Conservation (phyloP, 2,113 vertebrate genomes). For the Myrmophylax atrothorax region DNA sequence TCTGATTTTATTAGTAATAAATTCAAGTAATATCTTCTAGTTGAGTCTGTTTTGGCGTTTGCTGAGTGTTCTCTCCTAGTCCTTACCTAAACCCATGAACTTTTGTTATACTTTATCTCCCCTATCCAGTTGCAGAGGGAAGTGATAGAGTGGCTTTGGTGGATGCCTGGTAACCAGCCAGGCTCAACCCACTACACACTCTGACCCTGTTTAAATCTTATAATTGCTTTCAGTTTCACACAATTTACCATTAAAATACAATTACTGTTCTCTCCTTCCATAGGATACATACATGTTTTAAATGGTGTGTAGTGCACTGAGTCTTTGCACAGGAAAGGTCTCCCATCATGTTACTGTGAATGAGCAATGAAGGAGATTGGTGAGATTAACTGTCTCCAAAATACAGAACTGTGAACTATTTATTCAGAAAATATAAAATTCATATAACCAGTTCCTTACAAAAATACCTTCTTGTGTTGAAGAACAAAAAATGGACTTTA, state of each 20-base stretch:
- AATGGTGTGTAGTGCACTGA: background rate
- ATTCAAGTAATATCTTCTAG: background rate
- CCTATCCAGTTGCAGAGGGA: background rate
- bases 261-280: background rate
- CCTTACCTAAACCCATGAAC: background rate
- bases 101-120: background rate
- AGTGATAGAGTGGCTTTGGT: background rate
- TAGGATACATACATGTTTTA: background rate
- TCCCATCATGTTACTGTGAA: background rate
- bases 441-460: background rate
- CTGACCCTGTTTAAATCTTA: background rate
- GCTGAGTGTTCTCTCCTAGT: background rate
- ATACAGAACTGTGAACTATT: background rate
- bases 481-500: background rate
- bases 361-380: background rate
- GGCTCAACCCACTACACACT: background rate
- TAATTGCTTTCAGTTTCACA: background rate
- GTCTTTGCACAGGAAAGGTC: background rate
- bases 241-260: background rate
- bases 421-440: background rate
- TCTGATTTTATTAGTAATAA: background rate
- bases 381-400: background rate
- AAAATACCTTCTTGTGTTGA: background rate
- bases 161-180: background rate
- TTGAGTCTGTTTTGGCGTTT: background rate